Evolutionary conservation across 53 echinoderm and acorn worm genomes (phyloP).

Genomic region (Henricia sp.): DNA sequence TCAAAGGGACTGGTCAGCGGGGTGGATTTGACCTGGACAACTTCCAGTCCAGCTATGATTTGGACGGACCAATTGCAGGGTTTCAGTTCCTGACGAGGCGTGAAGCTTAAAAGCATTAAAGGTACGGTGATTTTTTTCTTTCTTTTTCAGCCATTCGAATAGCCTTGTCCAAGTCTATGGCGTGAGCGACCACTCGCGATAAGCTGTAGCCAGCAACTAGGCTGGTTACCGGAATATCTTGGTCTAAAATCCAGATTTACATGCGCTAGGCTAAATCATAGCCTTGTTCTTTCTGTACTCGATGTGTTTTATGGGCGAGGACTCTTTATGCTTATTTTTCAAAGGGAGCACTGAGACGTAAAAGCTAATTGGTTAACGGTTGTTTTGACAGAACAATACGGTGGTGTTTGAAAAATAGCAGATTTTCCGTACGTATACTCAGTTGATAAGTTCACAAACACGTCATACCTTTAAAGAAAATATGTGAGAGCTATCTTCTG

Average conservation of each 20-base stretch:
- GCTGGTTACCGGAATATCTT: not conserved
- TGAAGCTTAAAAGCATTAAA: not conserved
- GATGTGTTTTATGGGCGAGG: no score
- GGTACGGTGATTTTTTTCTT: not conserved
- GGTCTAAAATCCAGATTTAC: not conserved
- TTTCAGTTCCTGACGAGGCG: not conserved
- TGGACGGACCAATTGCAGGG: not conserved
- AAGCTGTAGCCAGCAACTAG: not conserved
- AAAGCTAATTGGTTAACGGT: no score
- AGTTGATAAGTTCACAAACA: no score
- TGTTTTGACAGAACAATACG: no score
- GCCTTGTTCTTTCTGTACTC: no score
- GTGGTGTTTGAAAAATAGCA: no score
- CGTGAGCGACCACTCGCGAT: not conserved
- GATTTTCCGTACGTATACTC: no score
- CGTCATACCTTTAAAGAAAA: no score
- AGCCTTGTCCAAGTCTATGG: not conserved
- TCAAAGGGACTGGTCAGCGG: not conserved
- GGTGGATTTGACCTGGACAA: not conserved
- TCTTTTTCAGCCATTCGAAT: not conserved
- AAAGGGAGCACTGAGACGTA: no score
- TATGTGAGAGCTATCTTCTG: no score
- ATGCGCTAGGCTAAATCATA: no score
- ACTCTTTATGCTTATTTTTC: no score
- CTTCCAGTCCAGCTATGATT: not conserved